These are phyloP conservation scores for Scaeva pyrastri DNA, from an alignment of 2,888 invertebrate species.

Conservation along the genomic window DNA sequence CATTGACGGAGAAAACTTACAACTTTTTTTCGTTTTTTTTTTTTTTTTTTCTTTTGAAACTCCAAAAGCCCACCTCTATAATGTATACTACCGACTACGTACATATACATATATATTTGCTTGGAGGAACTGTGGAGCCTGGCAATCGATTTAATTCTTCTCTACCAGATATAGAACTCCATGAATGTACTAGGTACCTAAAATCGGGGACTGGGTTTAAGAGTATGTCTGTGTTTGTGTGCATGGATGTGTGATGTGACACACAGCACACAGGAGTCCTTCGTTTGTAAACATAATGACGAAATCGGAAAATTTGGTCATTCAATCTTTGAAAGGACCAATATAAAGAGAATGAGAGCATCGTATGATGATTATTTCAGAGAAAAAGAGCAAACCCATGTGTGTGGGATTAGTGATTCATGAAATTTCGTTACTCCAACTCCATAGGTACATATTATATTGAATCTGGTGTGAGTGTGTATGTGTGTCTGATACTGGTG, in stretches of 20 bases:
- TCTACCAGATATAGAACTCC: background rate
- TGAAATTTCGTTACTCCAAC: constrained; percentile 28
- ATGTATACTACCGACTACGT: no score
- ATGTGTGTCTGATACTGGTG: no score
- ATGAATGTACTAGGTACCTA: constrained; percentile 18
- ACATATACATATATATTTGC: constrained; percentile 11
- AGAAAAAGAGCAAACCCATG: constrained; percentile 10
- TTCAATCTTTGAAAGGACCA: constrained; percentile 41
- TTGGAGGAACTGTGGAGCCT: constrained; percentile 60
- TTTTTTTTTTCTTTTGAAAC: background rate
- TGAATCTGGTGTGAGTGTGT: background rate
- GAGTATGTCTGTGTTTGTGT: constrained; percentile 5
- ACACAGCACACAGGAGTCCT: constrained; percentile 17
- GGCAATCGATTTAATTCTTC: constrained; percentile 58
- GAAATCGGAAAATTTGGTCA: constrained; percentile 61
- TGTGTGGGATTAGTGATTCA: constrained; percentile 59
- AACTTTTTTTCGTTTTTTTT: constrained; percentile 49
- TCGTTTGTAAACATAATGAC: constrained; percentile 61
- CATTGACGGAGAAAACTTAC: constrained; percentile 74
- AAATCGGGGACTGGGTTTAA: background rate
- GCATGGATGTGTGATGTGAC: background rate
- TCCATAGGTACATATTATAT: no score
- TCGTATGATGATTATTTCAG: background rate
- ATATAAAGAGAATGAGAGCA: constrained; percentile 14
- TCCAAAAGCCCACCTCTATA: constrained; percentile 53